A percentile compares a stretch with the other conserved stretches of the same genome.
Conservation (phyloP, 2,113 vertebrate species). For the Procavia capensis region DNA sequence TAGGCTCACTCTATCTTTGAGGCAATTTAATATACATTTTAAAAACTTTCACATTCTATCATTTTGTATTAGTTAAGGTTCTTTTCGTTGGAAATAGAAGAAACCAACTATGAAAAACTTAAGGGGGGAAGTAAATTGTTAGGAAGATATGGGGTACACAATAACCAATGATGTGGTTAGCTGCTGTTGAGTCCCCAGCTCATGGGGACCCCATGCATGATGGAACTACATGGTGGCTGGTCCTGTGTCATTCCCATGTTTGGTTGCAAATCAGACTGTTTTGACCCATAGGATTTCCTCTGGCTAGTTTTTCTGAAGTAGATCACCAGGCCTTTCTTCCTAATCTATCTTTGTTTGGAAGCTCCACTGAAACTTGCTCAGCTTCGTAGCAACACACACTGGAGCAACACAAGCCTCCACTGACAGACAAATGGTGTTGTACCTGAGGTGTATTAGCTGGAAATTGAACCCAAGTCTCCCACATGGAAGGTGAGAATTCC, state of each 20-base stretch:
- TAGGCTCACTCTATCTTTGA: neutral
- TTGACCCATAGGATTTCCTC: neutral
- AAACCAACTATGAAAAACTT: neutral
- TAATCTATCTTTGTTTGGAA: neutral
- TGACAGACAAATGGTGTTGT: neutral
- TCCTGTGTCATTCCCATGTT: neutral
- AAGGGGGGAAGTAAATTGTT: neutral
- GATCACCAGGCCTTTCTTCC: neutral
- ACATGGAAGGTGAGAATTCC: neutral
- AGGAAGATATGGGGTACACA: neutral
- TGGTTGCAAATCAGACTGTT: neutral
- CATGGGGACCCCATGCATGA: neutral
- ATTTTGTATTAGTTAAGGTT: constrained; percentile 1
- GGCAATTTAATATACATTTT: neutral
- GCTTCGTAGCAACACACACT: neutral
- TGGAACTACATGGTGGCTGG: neutral
- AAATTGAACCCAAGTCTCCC: neutral
- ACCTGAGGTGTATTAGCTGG: neutral
- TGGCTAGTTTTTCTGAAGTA: neutral
- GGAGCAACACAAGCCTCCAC: neutral
- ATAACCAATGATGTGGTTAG: neutral
- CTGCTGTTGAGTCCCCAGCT: neutral
- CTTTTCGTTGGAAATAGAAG: constrained; percentile 17
- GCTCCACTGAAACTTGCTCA: neutral
- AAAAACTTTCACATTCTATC: neutral